Percentiles rank a stretch among this genome's conserved stretches.
phyloP scores from a whole-genome alignment of 2,113 vertebrate genomes.

The Macaca nemestrina region DNA sequence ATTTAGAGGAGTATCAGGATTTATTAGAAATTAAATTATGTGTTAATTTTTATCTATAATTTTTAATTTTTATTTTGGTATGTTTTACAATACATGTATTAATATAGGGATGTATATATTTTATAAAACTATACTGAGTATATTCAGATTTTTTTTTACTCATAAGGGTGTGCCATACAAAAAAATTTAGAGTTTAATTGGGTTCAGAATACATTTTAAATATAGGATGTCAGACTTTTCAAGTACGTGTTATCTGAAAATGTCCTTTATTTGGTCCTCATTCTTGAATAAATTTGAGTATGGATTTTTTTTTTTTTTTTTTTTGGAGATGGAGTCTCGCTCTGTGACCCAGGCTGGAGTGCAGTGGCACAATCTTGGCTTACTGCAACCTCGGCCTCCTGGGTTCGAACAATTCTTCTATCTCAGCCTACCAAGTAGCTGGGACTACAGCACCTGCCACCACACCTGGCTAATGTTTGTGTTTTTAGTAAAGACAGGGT shows the following conservation, averaged over 20 bases:
- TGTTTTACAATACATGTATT: background rate
- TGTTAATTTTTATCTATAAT: background rate
- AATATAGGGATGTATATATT: background rate
- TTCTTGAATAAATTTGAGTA: background rate
- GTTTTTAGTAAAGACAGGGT: no score
- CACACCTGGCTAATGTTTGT: no score
- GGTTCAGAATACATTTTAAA: background rate
- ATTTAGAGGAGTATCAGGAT: background rate
- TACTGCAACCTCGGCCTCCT: no score
- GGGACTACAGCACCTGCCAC: no score
- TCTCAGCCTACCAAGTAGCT: no score
- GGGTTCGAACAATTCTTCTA: no score
- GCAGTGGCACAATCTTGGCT: no score
- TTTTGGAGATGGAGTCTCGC: background rate
- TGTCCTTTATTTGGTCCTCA: background rate
- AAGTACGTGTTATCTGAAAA: conserved; percentile 10
- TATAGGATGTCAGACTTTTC: background rate
- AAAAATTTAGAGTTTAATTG: background rate
- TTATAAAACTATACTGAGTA: background rate
- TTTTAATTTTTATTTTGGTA: background rate
- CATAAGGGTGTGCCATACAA: background rate
- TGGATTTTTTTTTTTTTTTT: background rate
- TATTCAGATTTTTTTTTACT: background rate
- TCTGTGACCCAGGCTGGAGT: no score
- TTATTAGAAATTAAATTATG: background rate